Conservation (phyloP, 1,140 invertebrate species). For the Meloidogyne floridensis region DNA sequence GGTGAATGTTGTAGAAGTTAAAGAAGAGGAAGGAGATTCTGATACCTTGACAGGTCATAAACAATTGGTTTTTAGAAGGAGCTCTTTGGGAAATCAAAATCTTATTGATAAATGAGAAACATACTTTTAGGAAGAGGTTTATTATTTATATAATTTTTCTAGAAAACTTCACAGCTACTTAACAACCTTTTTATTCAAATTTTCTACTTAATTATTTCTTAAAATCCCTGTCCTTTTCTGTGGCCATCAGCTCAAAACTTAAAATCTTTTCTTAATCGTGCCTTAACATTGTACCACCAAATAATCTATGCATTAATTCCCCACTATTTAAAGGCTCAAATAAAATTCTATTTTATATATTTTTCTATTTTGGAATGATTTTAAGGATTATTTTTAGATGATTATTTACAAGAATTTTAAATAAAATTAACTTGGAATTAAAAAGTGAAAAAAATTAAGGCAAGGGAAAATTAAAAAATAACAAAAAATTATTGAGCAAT, state of each 20-base stretch:
- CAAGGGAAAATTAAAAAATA: neutral
- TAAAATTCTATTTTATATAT: neutral
- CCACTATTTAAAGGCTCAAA: neutral
- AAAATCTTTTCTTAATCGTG: neutral
- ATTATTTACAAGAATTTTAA: no score
- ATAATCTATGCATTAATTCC: neutral
- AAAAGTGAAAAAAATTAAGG: neutral
- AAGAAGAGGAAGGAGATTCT: conserved; percentile 27
- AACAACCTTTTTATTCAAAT: neutral
- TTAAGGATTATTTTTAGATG: no score
- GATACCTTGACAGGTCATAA: conserved; percentile 23
- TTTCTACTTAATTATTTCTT: no score
- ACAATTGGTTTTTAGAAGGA: conserved; percentile 24
- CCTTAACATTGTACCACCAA: neutral
- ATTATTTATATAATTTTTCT: no score
- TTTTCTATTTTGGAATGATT: no score
- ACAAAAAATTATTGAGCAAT: neutral
- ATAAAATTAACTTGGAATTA: neutral
- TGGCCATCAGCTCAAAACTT: neutral
- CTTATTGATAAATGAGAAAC: neutral
- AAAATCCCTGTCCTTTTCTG: neutral
- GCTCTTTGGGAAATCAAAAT: conserved; percentile 28
- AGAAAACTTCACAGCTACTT: neutral
- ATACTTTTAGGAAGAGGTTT: no score
- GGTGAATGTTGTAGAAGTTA: conserved; percentile 16